A percentile compares a stretch with the other conserved stretches of the same genome.
Evolutionary conservation across 1,140 invertebrate genomes (phyloP).

Genomic region (Drosophila saltans): DNA sequence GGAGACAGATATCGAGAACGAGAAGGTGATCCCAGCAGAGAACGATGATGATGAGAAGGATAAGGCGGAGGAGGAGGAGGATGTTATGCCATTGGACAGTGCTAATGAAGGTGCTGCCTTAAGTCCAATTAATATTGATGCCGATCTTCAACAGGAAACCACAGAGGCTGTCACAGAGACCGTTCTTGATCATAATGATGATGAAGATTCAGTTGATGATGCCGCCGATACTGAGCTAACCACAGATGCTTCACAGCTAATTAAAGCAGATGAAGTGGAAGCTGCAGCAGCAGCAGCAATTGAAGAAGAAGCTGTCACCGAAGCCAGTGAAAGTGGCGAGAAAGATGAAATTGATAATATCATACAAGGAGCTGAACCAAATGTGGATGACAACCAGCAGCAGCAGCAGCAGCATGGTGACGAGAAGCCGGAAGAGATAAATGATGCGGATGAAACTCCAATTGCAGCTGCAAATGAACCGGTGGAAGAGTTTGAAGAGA

Average conservation of each 20-base stretch:
- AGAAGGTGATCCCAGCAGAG: slow-evolving; percentile 8
- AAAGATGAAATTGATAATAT: slow-evolving; percentile 75
- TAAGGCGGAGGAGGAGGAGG: slow-evolving; percentile 21
- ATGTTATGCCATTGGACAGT: neutral
- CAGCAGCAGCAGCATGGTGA: slow-evolving; percentile 2
- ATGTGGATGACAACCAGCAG: slow-evolving; percentile 41
- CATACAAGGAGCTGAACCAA: slow-evolving; percentile 72
- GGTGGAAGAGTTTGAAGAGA: slow-evolving; percentile 5
- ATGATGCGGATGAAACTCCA: slow-evolving; percentile 3
- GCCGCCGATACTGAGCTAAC: neutral
- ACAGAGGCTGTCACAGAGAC: slow-evolving; percentile 23
- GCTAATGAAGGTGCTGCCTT: slow-evolving; percentile 28
- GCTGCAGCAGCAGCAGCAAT: neutral
- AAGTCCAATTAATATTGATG: slow-evolving; percentile 42
- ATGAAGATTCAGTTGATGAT: neutral
- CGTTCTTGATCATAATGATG: slow-evolving; percentile 5
- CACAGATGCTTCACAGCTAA: neutral
- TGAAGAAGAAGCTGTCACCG: slow-evolving; percentile 25
- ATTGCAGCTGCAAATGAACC: slow-evolving; percentile 9
- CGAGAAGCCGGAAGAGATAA: slow-evolving; percentile 12
- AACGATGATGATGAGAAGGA: slow-evolving; percentile 12
- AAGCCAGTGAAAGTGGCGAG: slow-evolving; percentile 53
- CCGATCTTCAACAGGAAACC: slow-evolving; percentile 39
- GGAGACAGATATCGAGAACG: slow-evolving; percentile 30
- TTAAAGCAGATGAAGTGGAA: slow-evolving; percentile 3